These are phyloP conservation scores for Zaprionus inermis DNA, from an alignment of 1,140 invertebrate genomes.

Conservation along the genomic window DNA sequence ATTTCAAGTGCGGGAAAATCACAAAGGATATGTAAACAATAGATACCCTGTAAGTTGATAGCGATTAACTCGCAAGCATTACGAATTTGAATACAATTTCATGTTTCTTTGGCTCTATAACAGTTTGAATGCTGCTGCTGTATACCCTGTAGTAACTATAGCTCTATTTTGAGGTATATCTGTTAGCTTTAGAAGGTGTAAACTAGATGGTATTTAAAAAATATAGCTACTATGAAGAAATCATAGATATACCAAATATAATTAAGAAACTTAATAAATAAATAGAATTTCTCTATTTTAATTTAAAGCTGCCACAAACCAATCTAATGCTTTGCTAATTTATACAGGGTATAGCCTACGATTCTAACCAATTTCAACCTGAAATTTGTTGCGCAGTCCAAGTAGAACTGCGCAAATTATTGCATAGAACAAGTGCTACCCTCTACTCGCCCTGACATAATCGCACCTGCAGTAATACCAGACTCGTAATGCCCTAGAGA, in stretches of 20 bases:
- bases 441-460: neutral
- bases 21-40: neutral
- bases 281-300: neutral
- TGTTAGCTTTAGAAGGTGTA: neutral
- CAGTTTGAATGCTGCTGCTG: neutral
- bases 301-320: neutral
- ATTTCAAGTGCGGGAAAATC: neutral
- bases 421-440: neutral
- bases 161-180: too few species aligned
- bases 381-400: neutral
- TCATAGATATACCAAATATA: too few species aligned
- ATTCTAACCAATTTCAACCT: neutral
- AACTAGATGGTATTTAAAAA: neutral
- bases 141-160: neutral
- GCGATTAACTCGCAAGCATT: neutral
- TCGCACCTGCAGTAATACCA: neutral
- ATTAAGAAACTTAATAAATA: too few species aligned
- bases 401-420: neutral
- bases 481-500: conserved; percentile 1
- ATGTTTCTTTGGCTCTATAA: neutral
- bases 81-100: neutral
- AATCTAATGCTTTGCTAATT: too few species aligned
- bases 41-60: neutral
- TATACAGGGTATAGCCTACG: neutral
- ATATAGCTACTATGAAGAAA: neutral